Base-by-base conservation (phyloP, 1,140 invertebrate genomes). In the Reticulitermes speratus region DNA sequence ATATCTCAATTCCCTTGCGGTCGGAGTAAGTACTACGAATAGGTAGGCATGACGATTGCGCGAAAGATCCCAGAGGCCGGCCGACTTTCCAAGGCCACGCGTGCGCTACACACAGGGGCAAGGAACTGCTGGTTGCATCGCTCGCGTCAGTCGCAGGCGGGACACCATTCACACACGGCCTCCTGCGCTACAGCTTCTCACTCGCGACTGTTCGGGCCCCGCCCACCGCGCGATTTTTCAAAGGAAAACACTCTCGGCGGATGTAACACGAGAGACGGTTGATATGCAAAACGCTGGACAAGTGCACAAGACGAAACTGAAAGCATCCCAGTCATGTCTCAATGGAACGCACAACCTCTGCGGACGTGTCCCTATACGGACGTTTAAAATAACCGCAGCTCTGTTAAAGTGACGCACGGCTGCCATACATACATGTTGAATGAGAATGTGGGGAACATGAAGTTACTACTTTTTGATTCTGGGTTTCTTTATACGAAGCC, bases 151-250 rank as follows among this genome's bases (percentile, higher is more conserved):
- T 75, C 65, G 65, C 65, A 75, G 65, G 65, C 65, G 65, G 65
- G 65, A 75, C 65, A 75, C 65, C 65, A 75, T 75, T 75, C 65
- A 75, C 65, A 75, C 65, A 75, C 65, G 65, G 65, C 65, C 65
- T 75, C 65, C 65, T 30, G 8, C n/a, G 65, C 25, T 30, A n/a
- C 25, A 25, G n/a, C 14, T 75, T 75, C 65, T 75, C 65, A 75
- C 65, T 75, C 25, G 65, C 65, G 14, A 75, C 65, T 75, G 65
- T 30, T 75, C 65, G 65, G 25, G 65, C 65, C 65, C 65, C 65
- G 65, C 65, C 65, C 65, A 75, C 65, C 65, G 65, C 25, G 65
- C n/a, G 65, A 75, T 75, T 75, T 75, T 75, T n/a, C 65, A 75
- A 75, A 75, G 65, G 65, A 75, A 75, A 75, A 75, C 25, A 30